Conservation (phyloP, 2,888 invertebrate species). For the Rhingia campestris region DNA sequence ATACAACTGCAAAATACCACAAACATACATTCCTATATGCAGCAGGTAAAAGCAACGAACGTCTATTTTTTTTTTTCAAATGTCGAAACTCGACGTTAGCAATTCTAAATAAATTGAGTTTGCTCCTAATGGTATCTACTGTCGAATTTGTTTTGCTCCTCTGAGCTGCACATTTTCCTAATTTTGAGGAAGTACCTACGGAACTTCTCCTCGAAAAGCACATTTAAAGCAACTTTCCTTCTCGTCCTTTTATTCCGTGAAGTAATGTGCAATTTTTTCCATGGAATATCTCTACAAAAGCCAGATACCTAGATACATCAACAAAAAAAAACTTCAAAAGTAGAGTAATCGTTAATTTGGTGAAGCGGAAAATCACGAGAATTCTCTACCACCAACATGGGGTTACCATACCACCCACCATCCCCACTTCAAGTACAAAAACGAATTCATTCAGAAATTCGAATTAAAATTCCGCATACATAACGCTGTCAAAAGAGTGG, state of each 20-base stretch:
- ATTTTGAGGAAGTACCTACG: constrained; percentile 18
- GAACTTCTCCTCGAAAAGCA: constrained; percentile 36
- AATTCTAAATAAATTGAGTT: constrained; percentile 2
- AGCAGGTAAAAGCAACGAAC: neutral
- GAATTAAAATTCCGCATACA: constrained; percentile 27
- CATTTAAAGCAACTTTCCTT: constrained; percentile 11
- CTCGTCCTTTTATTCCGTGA: constrained; percentile 39
- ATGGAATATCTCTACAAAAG: constrained; percentile 53
- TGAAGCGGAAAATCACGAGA: constrained; percentile 42
- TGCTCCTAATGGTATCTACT: neutral
- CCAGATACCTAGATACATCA: neutral
- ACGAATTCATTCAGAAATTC: constrained; percentile 34
- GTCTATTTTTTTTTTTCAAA: neutral
- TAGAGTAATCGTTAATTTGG: constrained; percentile 43
- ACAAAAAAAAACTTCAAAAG: constrained; percentile 1
- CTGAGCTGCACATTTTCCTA: constrained; percentile 4
- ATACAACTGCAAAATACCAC: no score
- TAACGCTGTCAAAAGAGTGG: no score
- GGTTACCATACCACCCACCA: neutral
- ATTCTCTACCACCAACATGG: constrained; percentile 10
- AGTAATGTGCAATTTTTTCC: constrained; percentile 44
- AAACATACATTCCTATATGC: neutral
- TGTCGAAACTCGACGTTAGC: constrained; percentile 17
- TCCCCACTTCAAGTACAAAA: neutral
- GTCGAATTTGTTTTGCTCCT: constrained; percentile 30